Percentiles rank a stretch among this genome's conserved stretches.
Evolutionary conservation across 2,797 vertebrate species (phyloP).

Genomic region (Jordanella pulchra): DNA sequence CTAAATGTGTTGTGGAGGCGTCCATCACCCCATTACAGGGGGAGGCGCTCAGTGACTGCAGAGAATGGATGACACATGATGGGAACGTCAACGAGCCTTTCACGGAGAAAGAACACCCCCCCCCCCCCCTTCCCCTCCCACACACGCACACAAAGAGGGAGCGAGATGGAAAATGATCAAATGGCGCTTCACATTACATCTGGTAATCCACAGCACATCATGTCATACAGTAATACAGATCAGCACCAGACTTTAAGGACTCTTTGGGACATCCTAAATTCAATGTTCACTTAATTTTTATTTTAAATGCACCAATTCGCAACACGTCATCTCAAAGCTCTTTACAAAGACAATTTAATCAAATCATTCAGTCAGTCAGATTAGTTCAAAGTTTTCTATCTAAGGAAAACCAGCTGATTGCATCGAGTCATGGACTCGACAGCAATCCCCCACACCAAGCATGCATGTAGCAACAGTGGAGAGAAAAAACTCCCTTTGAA

Average conservation of each 20-base stretch:
- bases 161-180: slow-evolving; percentile 61
- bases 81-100: slow-evolving; percentile 43
- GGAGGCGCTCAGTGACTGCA: slow-evolving; percentile 58
- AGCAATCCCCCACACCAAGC: no score
- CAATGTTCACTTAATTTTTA: background rate
- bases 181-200: slow-evolving; percentile 34
- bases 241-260: slow-evolving; percentile 4
- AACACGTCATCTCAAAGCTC: background rate
- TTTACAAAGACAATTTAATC: no score
- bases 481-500: no score
- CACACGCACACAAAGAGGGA: background rate
- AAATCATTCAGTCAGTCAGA: no score
- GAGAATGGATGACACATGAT: slow-evolving; percentile 61
- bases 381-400: no score
- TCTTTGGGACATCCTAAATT: slow-evolving; percentile 4
- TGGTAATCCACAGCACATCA: no score
- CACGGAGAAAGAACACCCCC: slow-evolving; percentile 20
- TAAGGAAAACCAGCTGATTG: no score
- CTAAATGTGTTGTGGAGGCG: slow-evolving; percentile 66
- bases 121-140: background rate
- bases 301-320: background rate
- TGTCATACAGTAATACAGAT: slow-evolving; percentile 16
- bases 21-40: slow-evolving; percentile 75
- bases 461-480: no score
- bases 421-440: no score